These are phyloP conservation scores for Schizothorax lantsangensis DNA, from an alignment of 2,797 vertebrate species.

Conservation along the genomic window DNA sequence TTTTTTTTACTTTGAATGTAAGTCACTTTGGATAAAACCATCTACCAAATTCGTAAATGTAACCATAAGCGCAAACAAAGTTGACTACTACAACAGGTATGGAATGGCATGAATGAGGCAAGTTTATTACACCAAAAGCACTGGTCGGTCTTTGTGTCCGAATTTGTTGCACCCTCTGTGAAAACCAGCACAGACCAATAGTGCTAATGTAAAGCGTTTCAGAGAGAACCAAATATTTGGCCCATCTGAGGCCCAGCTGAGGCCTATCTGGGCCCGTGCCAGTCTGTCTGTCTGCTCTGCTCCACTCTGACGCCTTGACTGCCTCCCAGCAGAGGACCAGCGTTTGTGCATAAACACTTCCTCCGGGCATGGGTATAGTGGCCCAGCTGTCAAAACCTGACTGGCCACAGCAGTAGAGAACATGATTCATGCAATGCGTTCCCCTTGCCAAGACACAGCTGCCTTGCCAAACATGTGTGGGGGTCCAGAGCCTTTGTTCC, in stretches of 20 bases:
- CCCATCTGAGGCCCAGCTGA: slow-evolving; percentile 43
- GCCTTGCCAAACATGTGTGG: slow-evolving; percentile 51
- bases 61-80: not conserved
- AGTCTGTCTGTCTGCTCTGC: slow-evolving; percentile 48
- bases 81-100: slow-evolving; percentile 3
- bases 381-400: slow-evolving; percentile 64
- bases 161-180: slow-evolving; percentile 32
- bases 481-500: slow-evolving; percentile 65
- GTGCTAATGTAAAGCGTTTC: slow-evolving; percentile 37
- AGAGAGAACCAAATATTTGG: slow-evolving; percentile 42
- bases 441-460: slow-evolving; percentile 51
- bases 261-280: slow-evolving; percentile 48
- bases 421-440: slow-evolving; percentile 59
- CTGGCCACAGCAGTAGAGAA: slow-evolving; percentile 62
- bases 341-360: slow-evolving; percentile 58
- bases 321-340: slow-evolving; percentile 56
- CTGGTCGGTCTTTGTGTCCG: slow-evolving; percentile 23
- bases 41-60: not conserved
- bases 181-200: slow-evolving; percentile 41
- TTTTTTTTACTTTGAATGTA: not conserved
- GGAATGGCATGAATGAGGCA: slow-evolving; percentile 23
- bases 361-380: slow-evolving; percentile 59
- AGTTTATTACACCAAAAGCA: slow-evolving; percentile 14
- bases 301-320: slow-evolving; percentile 52
- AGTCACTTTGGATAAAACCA: not conserved